Conservation (phyloP, 1,140 invertebrate genomes). For the Apocrypta bakeri region DNA sequence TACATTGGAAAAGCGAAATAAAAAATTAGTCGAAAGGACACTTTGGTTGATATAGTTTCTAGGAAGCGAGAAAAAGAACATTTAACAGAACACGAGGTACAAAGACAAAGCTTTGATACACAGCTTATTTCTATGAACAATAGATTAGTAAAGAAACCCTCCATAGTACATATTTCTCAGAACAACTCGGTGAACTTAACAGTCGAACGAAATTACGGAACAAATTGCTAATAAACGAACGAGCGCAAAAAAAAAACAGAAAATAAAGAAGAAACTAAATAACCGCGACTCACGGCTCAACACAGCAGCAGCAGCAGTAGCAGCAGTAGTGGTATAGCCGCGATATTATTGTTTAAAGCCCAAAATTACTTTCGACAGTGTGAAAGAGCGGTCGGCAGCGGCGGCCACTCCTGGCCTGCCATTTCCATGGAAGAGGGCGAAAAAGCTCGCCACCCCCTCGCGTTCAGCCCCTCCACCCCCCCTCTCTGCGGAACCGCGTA, state of each 20-base stretch:
- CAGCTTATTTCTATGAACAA: too few relatives aligned
- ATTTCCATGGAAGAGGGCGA: conserved; percentile 41
- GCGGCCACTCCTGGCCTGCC: conserved; percentile 42
- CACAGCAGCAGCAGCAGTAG: background rate
- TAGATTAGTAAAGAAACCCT: too few relatives aligned
- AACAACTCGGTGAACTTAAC: too few relatives aligned
- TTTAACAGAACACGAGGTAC: too few relatives aligned
- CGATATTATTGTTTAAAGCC: conserved; percentile 38
- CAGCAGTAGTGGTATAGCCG: background rate
- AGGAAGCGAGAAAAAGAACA: too few relatives aligned
- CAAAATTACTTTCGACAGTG: conserved; percentile 27
- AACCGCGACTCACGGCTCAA: background rate
- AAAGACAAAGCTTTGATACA: too few relatives aligned
- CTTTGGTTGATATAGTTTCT: too few relatives aligned
- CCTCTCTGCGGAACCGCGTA: conserved; percentile 54
- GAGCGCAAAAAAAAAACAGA: background rate
- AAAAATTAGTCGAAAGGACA: too few relatives aligned
- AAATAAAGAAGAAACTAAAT: conserved; percentile 3
- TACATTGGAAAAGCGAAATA: too few relatives aligned
- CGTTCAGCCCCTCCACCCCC: background rate
- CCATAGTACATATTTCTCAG: too few relatives aligned
- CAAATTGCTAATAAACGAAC: background rate
- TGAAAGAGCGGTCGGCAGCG: conserved; percentile 44
- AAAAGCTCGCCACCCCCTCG: conserved; percentile 16
- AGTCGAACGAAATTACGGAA: background rate